Evolutionary conservation across 2,888 invertebrate species (phyloP).

Genomic region (Amaurobius ferox): DNA sequence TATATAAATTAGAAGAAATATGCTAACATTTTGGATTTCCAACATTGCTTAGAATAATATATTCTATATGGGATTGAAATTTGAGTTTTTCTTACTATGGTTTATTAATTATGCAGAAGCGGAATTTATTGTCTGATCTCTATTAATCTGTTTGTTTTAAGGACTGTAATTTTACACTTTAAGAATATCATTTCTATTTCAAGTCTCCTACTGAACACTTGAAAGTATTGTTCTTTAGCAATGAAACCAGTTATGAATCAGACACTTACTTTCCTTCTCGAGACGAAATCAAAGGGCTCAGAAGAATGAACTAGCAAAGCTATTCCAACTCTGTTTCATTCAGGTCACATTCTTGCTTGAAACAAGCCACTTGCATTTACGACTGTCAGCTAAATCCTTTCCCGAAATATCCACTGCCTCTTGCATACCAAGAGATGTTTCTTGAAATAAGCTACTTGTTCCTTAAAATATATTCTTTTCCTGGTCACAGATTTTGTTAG

Average conservation of each 20-base stretch:
- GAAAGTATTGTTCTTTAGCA: neutral
- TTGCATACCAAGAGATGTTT: conserved; percentile 55
- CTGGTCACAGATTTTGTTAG: conserved; percentile 8
- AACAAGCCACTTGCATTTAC: conserved; percentile 65
- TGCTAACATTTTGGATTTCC: too few species aligned
- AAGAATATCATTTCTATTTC: too few species aligned
- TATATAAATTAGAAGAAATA: too few species aligned
- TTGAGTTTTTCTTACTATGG: too few species aligned
- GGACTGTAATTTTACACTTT: too few species aligned
- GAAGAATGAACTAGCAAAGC: conserved; percentile 53
- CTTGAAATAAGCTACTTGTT: conserved; percentile 65
- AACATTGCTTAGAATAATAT: too few species aligned
- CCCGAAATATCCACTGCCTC: conserved; percentile 60
- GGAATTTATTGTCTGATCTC: too few species aligned
- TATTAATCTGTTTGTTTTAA: too few species aligned
- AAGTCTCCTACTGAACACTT: neutral
- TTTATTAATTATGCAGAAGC: too few species aligned
- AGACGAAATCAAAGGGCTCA: conserved; percentile 17
- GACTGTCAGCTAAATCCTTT: conserved; percentile 56
- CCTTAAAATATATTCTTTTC: conserved; percentile 41
- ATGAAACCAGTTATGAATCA: conserved; percentile 57
- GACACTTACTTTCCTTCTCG: neutral
- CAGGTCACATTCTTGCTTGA: conserved; percentile 57
- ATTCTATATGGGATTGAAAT: too few species aligned
- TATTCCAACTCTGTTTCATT: conserved; percentile 39